phyloP scores from a whole-genome alignment of 2,888 invertebrate species.

The Sarcophaga caerulescens region DNA sequence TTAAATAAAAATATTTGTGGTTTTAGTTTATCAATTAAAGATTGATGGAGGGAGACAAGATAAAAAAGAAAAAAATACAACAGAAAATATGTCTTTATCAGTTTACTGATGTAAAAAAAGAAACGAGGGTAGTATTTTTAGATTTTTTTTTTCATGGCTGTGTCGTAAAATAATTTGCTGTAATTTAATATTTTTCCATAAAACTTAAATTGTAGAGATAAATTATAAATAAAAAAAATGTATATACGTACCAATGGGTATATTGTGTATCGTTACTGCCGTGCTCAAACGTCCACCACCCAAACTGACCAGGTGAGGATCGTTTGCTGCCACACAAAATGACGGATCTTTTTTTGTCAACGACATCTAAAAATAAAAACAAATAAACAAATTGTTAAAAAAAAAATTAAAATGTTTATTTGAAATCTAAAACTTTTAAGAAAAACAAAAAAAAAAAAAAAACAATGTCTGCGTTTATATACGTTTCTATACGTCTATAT shows the following conservation, averaged over 20 bases:
- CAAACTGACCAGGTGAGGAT: conserved; percentile 94
- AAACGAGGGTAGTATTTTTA: neutral
- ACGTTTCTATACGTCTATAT: neutral
- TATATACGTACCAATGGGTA: conserved; percentile 88
- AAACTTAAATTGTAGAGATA: neutral
- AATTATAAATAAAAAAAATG: neutral
- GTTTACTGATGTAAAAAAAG: neutral
- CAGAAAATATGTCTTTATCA: neutral
- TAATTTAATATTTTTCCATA: neutral
- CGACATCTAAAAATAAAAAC: conserved; percentile 77
- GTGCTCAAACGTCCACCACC: conserved; percentile 95
- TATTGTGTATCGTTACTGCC: conserved; percentile 94
- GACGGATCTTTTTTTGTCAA: conserved; percentile 81
- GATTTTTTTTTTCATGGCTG: neutral
- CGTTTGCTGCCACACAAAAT: conserved; percentile 87
- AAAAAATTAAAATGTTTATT: neutral
- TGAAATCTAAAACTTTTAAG: conserved; percentile 35
- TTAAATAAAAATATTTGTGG: neutral
- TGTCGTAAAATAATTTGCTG: neutral
- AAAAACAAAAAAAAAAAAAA: neutral
- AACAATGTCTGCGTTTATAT: neutral
- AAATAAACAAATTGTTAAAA: neutral
- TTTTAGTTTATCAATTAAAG: neutral
- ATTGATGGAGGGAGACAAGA: neutral
- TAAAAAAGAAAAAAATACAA: too few relatives aligned